Evolutionary conservation across 2,113 vertebrate species (phyloP), one percentile per base, ranked within the genome.

Genomic region (Taxidea taxus): DNA sequence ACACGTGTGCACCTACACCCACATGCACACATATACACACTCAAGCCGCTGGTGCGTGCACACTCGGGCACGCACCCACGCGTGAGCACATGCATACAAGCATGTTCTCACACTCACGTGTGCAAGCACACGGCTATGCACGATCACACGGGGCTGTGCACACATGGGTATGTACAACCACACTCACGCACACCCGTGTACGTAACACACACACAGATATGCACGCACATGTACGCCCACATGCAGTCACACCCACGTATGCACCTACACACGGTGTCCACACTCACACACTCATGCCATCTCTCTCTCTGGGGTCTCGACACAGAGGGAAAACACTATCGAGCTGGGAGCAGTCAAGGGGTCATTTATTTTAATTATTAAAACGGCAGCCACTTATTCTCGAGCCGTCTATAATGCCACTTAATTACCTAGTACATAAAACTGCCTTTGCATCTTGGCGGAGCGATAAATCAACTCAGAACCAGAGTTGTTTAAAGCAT

Each of bases 301-400:
- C 21, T 51, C 72, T 88, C 39, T 58, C 88, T 25, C 91, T 31
- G 3, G 92, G 74, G 85, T 75, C 97, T 56, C 31, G 2, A 68
- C 90, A 77, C 88, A 10, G 34, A 81, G 49, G 64, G 84, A 44
- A 64, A 91, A 60, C 23, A 90, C 74, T 25, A 89, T 23, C 0
- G 13, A 82, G 77, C 74, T 0, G n/a, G 90, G 91, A 80, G 62
- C 78, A 51, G 80, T 74, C 87, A 51, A 74, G 94, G 96, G 93
- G 95, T 97, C 90, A 95, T 97, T 97, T 95, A 87, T 96, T 97
- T 95, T 95, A 87, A 97, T 98, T 96, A 97, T 97, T 97, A 96
- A 97, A 97, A 62, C 90, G 97, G 84, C 62, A 95, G 97, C 90
- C 96, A 94, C 97, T 98, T 93, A 91, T n/a, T 97, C 88, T 68